Evolutionary conservation across 2,797 vertebrate genomes (phyloP), one percentile per base, ranked within the genome.

Genomic region (Chrysocyon brachyurus): DNA sequence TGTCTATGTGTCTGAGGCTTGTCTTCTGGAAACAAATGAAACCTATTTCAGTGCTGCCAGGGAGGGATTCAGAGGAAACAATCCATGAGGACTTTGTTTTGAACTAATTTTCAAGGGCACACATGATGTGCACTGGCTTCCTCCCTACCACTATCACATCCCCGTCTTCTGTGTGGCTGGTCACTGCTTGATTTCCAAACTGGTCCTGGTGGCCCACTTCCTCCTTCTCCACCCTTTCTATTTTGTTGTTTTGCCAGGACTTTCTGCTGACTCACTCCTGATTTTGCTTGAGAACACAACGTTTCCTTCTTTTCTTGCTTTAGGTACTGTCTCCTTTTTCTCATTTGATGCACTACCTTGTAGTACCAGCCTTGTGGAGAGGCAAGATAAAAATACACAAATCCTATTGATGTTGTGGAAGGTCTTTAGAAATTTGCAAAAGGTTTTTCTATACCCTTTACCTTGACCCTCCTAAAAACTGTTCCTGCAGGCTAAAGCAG

Each of bases 231-330:
- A 36, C 33, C 14, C 26, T 87, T 90, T 59, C 87, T 93, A 31
- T 81, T 73, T 86, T 85, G 70, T 24, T 49, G 21, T 56, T 64
- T 88, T 95, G 91, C 54, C 68, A 87, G 97, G 85, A 12, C 92
- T 63, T 94, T 92, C 94, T 94, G 68, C 61, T 59, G 85, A 66
- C 57, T 84, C 87, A 68, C 56, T 49, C 56, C 68, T 63, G 85
- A 59, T 61, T 94, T 83, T 64, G 52, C 59, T 40, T 2, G 12
- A 26, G 57, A 86, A 68, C 12, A 61, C 33, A 21, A 2, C 52
- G 4, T 14, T 56, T 73, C 85, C 12, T 52, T 52, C 46, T 54
- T 21, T 31, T 86, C 33, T 91, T 52, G 66, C 31, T 66, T 1
- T 3, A 14, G 33, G 70, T 40, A 3, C 49, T 21, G 24, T 56